Base-by-base conservation (phyloP, 2,888 invertebrate genomes). In the Sisyra terminalis region DNA sequence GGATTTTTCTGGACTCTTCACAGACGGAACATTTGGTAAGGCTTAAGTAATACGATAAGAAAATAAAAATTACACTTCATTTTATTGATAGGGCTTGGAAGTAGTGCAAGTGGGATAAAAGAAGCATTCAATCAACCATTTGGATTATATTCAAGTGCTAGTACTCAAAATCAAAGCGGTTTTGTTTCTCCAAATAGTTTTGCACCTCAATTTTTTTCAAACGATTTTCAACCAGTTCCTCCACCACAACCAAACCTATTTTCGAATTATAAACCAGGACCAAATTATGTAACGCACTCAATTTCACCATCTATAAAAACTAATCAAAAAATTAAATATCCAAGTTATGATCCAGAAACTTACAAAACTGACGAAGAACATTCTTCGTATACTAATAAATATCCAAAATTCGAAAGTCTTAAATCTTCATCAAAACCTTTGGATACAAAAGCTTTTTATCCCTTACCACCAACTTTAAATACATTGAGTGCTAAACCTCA, bases 1-100 rank as follows among this genome's bases (percentile, higher is more conserved):
- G 53, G 72, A 73, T 56, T 74, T 71, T 52, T 62, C 64, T 8
- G 60, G 67, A n/a, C 61, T 73, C 52, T 70, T 72, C 48, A 58
- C 63, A 41, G 57, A 64, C 41, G 62, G 60, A 46, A 58, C 60
- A 50, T 59, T 59, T 45, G 65, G 67, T 67, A 52, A 49, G 35
- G 42, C 18, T 39, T 36, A 15, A 13, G 17, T 2, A 9, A 16
- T 16, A 38, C 9, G n/a, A 16, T 38, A 17, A 16, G 9, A 14
- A 14, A 11, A 34, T 34, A 3, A 14, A 14, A 14, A 34, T 34
- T 34, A 9, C 11, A 14, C 11, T 14, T 7, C 3, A 5, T 31
- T 31, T 5, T n/a, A n/a, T 31, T 3, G 8, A 32, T 32, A 32
- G 14, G n/a, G n/a, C 11, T 32, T 32, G 14, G 14, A 32, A 32